Conservation (phyloP, 2,888 invertebrate species). For the Drosophila niveifrons region DNA sequence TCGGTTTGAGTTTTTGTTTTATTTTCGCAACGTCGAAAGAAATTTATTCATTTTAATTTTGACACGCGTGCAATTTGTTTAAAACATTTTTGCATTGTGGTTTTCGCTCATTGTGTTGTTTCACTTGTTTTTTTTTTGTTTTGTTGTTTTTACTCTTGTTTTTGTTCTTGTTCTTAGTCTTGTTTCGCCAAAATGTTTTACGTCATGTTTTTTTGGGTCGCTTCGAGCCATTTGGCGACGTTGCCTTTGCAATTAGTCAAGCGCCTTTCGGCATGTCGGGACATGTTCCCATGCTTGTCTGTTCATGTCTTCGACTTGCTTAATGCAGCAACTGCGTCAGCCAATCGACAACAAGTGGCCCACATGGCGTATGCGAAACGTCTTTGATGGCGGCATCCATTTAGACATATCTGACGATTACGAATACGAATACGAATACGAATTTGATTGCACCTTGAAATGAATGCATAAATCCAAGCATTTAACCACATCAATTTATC, state of each 20-base stretch:
- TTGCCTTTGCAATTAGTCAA: slow-evolving; percentile 59
- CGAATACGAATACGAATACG: background rate
- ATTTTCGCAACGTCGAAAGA: slow-evolving; percentile 47
- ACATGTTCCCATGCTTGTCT: slow-evolving; percentile 9
- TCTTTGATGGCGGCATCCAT: slow-evolving; percentile 34
- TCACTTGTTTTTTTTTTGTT: too few relatives aligned
- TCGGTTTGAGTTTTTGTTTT: slow-evolving; percentile 22
- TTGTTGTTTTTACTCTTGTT: slow-evolving; percentile 37
- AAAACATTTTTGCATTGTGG: slow-evolving; percentile 60
- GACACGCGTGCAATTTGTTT: slow-evolving; percentile 75
- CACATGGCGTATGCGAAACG: slow-evolving; percentile 10
- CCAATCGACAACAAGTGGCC: slow-evolving; percentile 25
- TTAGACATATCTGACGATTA: background rate
- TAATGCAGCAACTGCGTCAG: slow-evolving; percentile 31
- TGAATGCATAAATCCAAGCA: slow-evolving; percentile 15
- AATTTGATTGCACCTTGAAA: slow-evolving; percentile 9
- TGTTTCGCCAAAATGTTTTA: slow-evolving; percentile 66
- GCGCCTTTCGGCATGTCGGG: slow-evolving; percentile 23
- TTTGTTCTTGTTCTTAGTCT: slow-evolving; percentile 12
- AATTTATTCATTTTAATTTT: slow-evolving; percentile 75
- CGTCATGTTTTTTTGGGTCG: slow-evolving; percentile 59
- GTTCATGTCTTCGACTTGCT: slow-evolving; percentile 26
- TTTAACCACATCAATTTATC: slow-evolving; percentile 23
- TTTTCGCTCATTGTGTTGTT: too few relatives aligned
- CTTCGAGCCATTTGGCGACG: slow-evolving; percentile 48